phyloP scores from a whole-genome alignment of 2,888 invertebrate genomes.

The Mermis nigrescens region DNA sequence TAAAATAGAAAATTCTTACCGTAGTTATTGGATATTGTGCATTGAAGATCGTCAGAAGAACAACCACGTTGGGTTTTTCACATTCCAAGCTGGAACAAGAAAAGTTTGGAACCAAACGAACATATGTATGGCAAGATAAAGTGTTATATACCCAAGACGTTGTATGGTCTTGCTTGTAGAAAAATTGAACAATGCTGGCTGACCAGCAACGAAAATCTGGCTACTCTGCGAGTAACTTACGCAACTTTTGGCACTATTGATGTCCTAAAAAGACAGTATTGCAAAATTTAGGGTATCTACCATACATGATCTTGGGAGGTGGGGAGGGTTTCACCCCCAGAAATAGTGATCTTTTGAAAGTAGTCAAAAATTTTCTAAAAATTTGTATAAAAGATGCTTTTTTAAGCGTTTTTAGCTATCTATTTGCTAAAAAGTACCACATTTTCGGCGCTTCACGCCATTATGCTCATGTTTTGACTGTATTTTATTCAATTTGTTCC shows the following conservation, averaged over 20 bases:
- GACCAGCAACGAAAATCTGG: conserved; percentile 34
- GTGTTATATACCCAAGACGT: conserved; percentile 21
- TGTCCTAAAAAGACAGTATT: too few species aligned
- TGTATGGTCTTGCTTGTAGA: conserved; percentile 35
- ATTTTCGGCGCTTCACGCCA: too few species aligned
- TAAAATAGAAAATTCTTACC: conserved; percentile 46
- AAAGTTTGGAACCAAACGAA: not conserved
- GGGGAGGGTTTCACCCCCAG: too few species aligned
- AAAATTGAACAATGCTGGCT: conserved; percentile 36
- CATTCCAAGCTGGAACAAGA: conserved; percentile 26
- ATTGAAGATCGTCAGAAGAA: conserved; percentile 89
- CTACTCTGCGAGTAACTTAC: conserved; percentile 22
- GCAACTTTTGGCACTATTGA: conserved; percentile 22
- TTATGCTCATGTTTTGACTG: too few species aligned
- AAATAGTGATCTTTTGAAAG: too few species aligned
- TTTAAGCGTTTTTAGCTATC: too few species aligned
- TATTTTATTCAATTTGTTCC: too few species aligned
- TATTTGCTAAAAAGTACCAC: too few species aligned
- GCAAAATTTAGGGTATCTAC: too few species aligned
- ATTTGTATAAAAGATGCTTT: too few species aligned
- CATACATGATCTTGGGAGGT: too few species aligned
- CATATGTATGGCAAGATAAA: not conserved
- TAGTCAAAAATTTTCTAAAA: too few species aligned
- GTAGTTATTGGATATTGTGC: conserved; percentile 97
- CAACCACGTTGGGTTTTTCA: conserved; percentile 77